These are phyloP conservation scores for Toxotes lorentzi DNA, from an alignment of 2,797 vertebrate genomes.

Conservation along the genomic window DNA sequence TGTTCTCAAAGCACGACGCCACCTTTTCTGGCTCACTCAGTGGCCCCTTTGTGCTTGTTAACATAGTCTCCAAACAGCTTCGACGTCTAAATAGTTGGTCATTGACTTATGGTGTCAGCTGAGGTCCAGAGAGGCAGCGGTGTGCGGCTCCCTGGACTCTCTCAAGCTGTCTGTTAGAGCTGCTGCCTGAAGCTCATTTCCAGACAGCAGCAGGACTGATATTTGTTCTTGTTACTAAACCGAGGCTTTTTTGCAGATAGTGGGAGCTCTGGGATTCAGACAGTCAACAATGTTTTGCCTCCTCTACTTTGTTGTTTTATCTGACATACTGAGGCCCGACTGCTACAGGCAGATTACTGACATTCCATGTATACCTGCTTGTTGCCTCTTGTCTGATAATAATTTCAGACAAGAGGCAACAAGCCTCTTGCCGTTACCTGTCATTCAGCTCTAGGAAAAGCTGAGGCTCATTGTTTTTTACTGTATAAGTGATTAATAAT, in stretches of 20 bases:
- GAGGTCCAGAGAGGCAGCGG: conserved; percentile 35
- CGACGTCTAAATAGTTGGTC: conserved; percentile 59
- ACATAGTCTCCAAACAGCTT: conserved; percentile 69
- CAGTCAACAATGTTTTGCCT: conserved; percentile 14
- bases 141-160: conserved; percentile 51
- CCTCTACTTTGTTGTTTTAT: conserved; percentile 20
- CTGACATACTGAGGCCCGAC: neutral
- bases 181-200: conserved; percentile 40
- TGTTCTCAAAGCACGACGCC: conserved; percentile 47
- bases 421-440: too few relatives aligned
- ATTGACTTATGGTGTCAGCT: conserved; percentile 60
- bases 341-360: conserved; percentile 7
- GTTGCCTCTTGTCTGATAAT: conserved; percentile 18
- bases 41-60: conserved; percentile 74
- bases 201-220: conserved; percentile 37
- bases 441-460: neutral
- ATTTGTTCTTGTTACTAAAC: conserved; percentile 43
- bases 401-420: too few relatives aligned
- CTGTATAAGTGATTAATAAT: neutral
- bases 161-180: conserved; percentile 36
- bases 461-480: neutral
- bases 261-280: conserved; percentile 30
- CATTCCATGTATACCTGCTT: neutral
- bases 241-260: conserved; percentile 24
- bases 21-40: conserved; percentile 54